Evolutionary conservation across 2,113 vertebrate genomes (phyloP).

Genomic region (Nannospalax galili): DNA sequence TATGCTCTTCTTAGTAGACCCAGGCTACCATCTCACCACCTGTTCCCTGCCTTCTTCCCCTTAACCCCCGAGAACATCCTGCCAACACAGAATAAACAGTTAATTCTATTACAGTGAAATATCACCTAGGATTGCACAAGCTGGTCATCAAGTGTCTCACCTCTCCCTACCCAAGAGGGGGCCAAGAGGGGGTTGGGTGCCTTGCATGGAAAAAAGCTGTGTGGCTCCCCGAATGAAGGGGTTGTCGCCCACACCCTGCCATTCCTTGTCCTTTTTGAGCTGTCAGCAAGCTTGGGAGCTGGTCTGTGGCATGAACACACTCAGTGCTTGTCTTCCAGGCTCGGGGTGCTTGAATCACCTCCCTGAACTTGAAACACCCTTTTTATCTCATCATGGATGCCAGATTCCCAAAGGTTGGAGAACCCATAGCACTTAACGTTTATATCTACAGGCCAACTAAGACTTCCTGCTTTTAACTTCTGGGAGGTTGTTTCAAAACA

Average conservation of each 20-base stretch:
- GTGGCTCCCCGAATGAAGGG: too few species aligned
- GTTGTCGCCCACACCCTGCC: background rate
- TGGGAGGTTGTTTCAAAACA: conserved; percentile 52
- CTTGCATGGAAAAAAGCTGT: background rate
- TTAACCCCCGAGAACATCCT: background rate
- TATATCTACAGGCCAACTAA: background rate
- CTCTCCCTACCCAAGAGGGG: background rate
- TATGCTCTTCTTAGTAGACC: too few species aligned
- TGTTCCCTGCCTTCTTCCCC: background rate
- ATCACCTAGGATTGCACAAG: background rate
- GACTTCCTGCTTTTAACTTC: conserved; percentile 69
- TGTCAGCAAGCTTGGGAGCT: background rate
- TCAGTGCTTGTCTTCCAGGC: background rate
- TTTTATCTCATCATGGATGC: background rate
- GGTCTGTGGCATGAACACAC: background rate
- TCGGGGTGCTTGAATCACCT: accelerated
- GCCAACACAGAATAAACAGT: too few species aligned
- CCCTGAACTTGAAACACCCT: background rate
- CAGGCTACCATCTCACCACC: accelerated
- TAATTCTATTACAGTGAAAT: background rate
- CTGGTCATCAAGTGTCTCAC: background rate
- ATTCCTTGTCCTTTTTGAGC: background rate
- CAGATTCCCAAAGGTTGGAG: background rate
- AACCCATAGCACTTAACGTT: background rate
- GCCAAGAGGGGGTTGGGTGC: too few species aligned